Evolutionary conservation across 2,888 invertebrate species (phyloP).

Genomic region (Clepsis dumicolana): DNA sequence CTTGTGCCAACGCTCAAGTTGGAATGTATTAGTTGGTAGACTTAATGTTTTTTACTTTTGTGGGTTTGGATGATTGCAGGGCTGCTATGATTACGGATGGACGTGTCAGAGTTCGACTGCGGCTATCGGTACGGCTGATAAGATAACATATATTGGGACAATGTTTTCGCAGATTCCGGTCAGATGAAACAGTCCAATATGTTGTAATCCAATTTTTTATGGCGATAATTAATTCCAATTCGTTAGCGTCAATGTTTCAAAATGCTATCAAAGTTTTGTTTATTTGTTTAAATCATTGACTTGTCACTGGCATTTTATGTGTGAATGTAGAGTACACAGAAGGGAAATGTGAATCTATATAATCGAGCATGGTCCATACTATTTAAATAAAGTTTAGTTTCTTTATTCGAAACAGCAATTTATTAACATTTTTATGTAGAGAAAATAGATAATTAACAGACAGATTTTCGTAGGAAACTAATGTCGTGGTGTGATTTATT

Average conservation of each 20-base stretch:
- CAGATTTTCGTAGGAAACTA: not conserved
- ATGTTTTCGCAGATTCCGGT: not conserved
- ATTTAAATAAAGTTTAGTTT: too few relatives aligned
- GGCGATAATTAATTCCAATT: not conserved
- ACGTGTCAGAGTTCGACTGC: slow-evolving; percentile 12
- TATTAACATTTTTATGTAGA: too few relatives aligned
- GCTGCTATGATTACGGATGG: not conserved
- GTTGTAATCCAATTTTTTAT: too few relatives aligned
- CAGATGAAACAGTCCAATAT: not conserved
- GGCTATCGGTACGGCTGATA: slow-evolving; percentile 4
- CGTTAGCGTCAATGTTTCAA: not conserved
- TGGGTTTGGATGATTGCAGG: not conserved
- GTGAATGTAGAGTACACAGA: too few relatives aligned
- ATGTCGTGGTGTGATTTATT: not conserved
- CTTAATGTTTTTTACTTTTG: not conserved
- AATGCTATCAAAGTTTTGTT: not conserved
- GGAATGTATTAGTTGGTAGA: not conserved
- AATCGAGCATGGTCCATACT: too few relatives aligned
- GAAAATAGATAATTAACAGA: too few relatives aligned
- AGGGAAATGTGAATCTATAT: too few relatives aligned
- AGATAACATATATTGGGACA: not conserved
- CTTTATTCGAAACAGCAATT: too few relatives aligned
- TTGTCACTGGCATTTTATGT: not conserved
- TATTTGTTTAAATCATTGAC: not conserved
- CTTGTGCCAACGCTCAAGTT: not conserved